Evolutionary conservation across 2,888 invertebrate species (phyloP).

Genomic region (Vesta saturnalis): DNA sequence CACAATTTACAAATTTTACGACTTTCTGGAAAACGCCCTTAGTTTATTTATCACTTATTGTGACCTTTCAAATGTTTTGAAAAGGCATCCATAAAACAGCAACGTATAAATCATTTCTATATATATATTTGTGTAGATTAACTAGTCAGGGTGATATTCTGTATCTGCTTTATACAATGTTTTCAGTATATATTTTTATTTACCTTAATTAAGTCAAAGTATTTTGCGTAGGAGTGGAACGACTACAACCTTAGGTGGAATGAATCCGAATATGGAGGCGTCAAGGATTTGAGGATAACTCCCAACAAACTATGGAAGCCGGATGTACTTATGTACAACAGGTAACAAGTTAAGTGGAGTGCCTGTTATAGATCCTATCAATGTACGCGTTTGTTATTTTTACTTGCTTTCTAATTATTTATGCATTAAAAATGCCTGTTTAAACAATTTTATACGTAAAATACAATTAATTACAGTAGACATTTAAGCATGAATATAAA

Average conservation of each 20-base stretch:
- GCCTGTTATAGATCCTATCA: slow-evolving; percentile 27
- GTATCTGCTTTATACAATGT: slow-evolving; percentile 22
- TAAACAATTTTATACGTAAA: slow-evolving; percentile 1
- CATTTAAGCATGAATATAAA: slow-evolving; percentile 14
- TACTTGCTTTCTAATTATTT: slow-evolving; percentile 16
- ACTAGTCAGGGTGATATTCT: slow-evolving; percentile 9
- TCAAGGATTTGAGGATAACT: slow-evolving; percentile 93
- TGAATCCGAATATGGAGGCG: slow-evolving; percentile 92
- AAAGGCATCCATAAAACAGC: slow-evolving; percentile 12
- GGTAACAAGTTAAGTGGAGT: slow-evolving; percentile 71
- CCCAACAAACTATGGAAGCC: slow-evolving; percentile 98
- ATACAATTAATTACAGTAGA: background rate
- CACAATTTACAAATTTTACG: background rate
- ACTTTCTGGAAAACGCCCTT: background rate
- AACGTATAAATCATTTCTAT: background rate
- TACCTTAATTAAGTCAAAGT: no score
- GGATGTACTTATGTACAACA: slow-evolving; percentile 99
- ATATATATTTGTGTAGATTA: slow-evolving; percentile 15
- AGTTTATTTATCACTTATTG: no score
- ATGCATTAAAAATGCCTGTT: slow-evolving; percentile 8
- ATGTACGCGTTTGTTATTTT: slow-evolving; percentile 22
- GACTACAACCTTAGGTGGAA: slow-evolving; percentile 98
- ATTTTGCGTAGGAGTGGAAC: slow-evolving; percentile 86
- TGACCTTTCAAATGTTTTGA: background rate
- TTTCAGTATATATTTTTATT: no score